Evolutionary conservation across 2,113 vertebrate genomes (phyloP).

Genomic region (Forbesichthys agassizii): DNA sequence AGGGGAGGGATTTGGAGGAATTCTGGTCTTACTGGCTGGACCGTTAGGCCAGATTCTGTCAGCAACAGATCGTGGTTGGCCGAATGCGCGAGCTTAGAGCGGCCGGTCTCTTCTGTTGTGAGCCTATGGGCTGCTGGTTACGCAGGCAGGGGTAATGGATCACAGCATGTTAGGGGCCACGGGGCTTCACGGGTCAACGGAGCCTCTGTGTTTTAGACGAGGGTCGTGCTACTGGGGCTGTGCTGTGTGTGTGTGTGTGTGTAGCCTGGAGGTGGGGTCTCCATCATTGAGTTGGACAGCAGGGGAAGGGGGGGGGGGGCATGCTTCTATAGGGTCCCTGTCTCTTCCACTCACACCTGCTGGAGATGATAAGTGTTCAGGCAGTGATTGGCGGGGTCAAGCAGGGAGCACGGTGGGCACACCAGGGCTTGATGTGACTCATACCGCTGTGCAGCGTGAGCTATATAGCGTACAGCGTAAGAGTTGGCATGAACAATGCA

Average conservation of each 20-base stretch:
- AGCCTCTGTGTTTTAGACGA: conserved; percentile 29
- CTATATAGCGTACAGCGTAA: conserved; percentile 1
- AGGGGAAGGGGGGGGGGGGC: conserved; percentile 13
- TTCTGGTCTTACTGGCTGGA: conserved; percentile 50
- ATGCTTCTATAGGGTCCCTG: conserved; percentile 54
- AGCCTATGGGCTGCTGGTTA: conserved; percentile 52
- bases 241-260: conserved; percentile 1
- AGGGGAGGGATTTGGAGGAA: background rate
- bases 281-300: conserved; percentile 38
- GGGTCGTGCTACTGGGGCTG: conserved; percentile 33
- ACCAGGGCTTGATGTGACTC: no score
- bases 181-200: conserved; percentile 63
- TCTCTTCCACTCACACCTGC: conserved; percentile 1
- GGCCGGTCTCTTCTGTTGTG: conserved; percentile 3
- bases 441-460: background rate
- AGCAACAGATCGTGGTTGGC: conserved; percentile 48
- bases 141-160: conserved; percentile 16
- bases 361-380: no score
- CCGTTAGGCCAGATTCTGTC: conserved; percentile 47
- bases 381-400: no score
- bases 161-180: conserved; percentile 33
- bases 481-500: conserved; percentile 9
- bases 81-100: conserved; percentile 39
- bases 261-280: conserved; percentile 43
- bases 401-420: no score